Base-by-base conservation (phyloP, 1,140 invertebrate genomes). In the Sesamia nonagrioides region DNA sequence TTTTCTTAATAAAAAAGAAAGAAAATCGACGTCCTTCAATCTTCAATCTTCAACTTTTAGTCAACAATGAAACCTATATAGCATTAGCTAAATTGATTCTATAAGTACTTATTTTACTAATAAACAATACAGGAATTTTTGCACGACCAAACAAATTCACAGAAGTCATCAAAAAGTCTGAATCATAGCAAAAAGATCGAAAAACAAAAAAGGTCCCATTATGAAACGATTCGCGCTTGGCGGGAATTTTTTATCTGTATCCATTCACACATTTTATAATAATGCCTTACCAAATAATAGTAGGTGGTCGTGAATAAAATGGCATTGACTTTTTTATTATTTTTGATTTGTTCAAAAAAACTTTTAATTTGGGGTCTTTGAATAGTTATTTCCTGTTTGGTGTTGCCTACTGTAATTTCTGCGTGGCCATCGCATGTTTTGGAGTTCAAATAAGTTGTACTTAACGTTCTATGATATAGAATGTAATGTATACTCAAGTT, bases 221-320 rank as follows among this genome's bases (percentile, higher is more conserved):
- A 48, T 61, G 27, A 74, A 75, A 27, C 56, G 73, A 60, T 63
- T 75, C 73, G 27, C 21, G 40, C 40, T 61, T 75, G 71, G 33
- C 56, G 58, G 45, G 52, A 71, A 52, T 71, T 73, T 66, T 73
- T 75, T 61, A 7, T 61, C 73, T 75, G 56, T 63, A 50, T 75
- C n/a, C n/a, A n/a, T n/a, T 75, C 73, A 75, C 73, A 75, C 58
- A 56, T 75, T 75, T 74, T 45, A 56, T 74, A 75, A 75, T 75
- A 75, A 75, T 50, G 27, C 37, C 58, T 61, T 45, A 58, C 42
- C 13, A 63, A 35, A 75, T 75, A 75, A 75, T 75, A 75, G 60
- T 74, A 74, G 58, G 73, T 60, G 73, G 73, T 75, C 73, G 73
- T 75, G 73, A 60, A 61, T 75, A 61, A 75, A 45, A 75, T 50